Conservation (phyloP, 2,888 invertebrate species). For the Microdon myrmicae region DNA sequence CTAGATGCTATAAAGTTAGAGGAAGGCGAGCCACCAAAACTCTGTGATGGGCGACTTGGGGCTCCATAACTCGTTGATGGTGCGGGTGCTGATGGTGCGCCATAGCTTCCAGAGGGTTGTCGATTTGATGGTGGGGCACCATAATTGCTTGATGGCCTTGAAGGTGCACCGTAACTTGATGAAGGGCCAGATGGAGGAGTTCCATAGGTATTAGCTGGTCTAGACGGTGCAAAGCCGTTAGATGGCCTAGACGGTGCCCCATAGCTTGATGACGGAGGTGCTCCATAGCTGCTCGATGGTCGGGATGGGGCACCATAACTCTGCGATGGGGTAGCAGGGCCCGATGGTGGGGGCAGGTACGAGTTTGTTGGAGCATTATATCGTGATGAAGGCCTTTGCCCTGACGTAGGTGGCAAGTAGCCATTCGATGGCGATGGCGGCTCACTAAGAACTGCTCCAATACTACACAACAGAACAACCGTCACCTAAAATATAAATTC, state of each 20-base stretch:
- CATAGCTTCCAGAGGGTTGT: constrained; percentile 61
- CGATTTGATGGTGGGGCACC: constrained; percentile 61
- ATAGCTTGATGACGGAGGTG: constrained; percentile 58
- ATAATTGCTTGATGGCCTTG: constrained; percentile 60
- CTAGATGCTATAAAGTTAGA: constrained; percentile 63
- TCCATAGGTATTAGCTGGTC: constrained; percentile 63
- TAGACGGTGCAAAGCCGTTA: constrained; percentile 58
- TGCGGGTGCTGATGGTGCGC: constrained; percentile 58
- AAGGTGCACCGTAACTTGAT: constrained; percentile 68
- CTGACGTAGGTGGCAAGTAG: constrained; percentile 65
- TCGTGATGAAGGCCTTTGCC: constrained; percentile 64
- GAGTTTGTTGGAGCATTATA: constrained; percentile 69
- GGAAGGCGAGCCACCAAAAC: constrained; percentile 57
- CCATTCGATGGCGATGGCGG: constrained; percentile 62
- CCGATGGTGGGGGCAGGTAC: constrained; percentile 70
- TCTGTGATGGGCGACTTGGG: constrained; percentile 47
- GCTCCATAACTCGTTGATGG: constrained; percentile 66
- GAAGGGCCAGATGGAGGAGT: constrained; percentile 55
- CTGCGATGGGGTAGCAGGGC: constrained; percentile 65
- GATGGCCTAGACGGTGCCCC: constrained; percentile 57
- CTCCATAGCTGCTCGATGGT: constrained; percentile 68
- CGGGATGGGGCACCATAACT: constrained; percentile 69
- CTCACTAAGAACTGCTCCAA: constrained; percentile 60
- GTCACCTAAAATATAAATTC: constrained; percentile 22
- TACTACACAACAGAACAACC: constrained; percentile 52